Evolutionary conservation across 2,797 vertebrate species (phyloP).

Genomic region (Atherinosoma microstoma): DNA sequence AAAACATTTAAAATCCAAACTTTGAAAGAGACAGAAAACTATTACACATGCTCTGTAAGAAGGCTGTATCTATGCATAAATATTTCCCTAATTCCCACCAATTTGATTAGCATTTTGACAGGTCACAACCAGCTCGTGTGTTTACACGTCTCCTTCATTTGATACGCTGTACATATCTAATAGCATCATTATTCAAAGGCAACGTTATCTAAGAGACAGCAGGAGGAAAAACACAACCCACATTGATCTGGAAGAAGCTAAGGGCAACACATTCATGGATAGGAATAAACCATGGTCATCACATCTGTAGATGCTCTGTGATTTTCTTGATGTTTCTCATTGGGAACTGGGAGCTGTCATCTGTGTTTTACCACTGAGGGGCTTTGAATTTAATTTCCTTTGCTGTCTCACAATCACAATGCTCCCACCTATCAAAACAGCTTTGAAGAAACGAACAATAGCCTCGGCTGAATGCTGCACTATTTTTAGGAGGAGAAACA

Average conservation of each 20-base stretch:
- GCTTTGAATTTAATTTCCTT: slow-evolving; percentile 45
- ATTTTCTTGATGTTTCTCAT: slow-evolving; percentile 45
- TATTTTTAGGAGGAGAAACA: slow-evolving; percentile 63
- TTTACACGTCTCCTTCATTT: slow-evolving; percentile 12
- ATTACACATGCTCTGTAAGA: neutral
- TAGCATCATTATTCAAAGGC: slow-evolving; percentile 38
- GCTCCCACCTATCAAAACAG: slow-evolving; percentile 37
- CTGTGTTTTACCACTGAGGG: slow-evolving; percentile 26
- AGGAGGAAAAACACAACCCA: slow-evolving; percentile 23
- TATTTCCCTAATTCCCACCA: neutral
- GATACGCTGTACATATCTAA: slow-evolving; percentile 39
- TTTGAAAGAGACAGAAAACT: neutral
- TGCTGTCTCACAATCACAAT: slow-evolving; percentile 32
- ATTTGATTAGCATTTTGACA: neutral
- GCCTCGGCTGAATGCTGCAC: slow-evolving; percentile 23
- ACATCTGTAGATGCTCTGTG: slow-evolving; percentile 51
- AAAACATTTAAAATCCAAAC: neutral
- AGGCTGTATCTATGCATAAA: neutral
- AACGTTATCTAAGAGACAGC: slow-evolving; percentile 45
- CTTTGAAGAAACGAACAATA: slow-evolving; percentile 45
- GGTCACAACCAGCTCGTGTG: slow-evolving; percentile 4
- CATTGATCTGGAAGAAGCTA: slow-evolving; percentile 34
- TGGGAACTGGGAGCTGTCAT: slow-evolving; percentile 46
- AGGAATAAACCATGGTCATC: slow-evolving; percentile 46
- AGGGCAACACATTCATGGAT: slow-evolving; percentile 34